Conservation (phyloP, 2,797 vertebrate genomes). For the Onychomys arenicola region DNA sequence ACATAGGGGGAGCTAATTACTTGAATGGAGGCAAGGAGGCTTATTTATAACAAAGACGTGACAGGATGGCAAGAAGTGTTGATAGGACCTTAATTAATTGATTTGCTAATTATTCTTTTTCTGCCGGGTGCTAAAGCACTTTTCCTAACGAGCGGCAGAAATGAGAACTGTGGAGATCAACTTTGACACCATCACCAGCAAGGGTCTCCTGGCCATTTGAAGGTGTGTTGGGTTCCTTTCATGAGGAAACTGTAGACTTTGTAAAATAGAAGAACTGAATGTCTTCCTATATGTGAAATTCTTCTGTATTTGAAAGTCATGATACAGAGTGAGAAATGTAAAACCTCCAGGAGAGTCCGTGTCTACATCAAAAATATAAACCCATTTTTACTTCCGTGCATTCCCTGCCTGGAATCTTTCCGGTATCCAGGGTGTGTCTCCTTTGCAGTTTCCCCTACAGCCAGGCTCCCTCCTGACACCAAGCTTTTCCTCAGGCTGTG, state of each 20-base stretch:
- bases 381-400: neutral
- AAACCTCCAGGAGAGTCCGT: neutral
- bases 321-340: neutral
- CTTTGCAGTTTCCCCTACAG: neutral
- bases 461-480: neutral
- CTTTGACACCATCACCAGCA: neutral
- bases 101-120: conserved; percentile 74
- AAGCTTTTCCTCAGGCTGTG: neutral
- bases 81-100: conserved; percentile 63
- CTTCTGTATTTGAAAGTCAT: conserved; percentile 38
- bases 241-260: conserved; percentile 39
- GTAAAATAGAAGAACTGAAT: conserved; percentile 28
- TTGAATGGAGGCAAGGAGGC: conserved; percentile 63
- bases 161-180: neutral
- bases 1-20: conserved; percentile 56
- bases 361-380: neutral
- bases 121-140: conserved; percentile 41
- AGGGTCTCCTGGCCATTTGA: conserved; percentile 25
- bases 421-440: neutral
- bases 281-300: neutral
- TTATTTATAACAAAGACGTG: conserved; percentile 68
- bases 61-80: conserved; percentile 33
- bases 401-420: neutral
- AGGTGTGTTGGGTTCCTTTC: conserved; percentile 19
- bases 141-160: conserved; percentile 46